phyloP scores from a whole-genome alignment of 30 jellyfish, hydroid and myxozoan species.

The Hydractinia echinata region DNA sequence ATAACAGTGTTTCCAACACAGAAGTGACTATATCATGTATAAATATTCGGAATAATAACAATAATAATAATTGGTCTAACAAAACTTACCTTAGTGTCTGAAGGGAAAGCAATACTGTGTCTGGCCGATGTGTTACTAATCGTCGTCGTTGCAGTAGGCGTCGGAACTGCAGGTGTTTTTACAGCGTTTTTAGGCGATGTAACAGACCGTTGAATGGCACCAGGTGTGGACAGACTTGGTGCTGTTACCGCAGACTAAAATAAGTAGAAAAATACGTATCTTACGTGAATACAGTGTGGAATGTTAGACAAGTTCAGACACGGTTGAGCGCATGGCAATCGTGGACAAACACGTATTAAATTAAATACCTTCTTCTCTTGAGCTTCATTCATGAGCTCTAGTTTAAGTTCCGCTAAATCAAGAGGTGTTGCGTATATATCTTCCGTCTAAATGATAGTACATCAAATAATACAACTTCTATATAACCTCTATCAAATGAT shows the following conservation, averaged over 20 bases:
- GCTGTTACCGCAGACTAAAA: constrained; percentile 20
- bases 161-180: constrained; percentile 32
- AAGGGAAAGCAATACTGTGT: constrained; percentile 54
- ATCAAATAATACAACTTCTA: no score
- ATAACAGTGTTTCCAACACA: no score
- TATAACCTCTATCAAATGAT: no score
- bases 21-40: no score
- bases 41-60: no score
- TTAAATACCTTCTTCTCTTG: not conserved
- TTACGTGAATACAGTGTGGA: not conserved
- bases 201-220: constrained; percentile 21
- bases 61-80: not conserved
- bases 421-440: constrained; percentile 90
- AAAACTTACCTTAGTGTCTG: constrained; percentile 34
- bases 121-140: constrained; percentile 5
- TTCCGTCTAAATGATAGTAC: constrained; percentile 55
- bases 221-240: constrained; percentile 25
- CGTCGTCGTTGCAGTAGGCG: constrained; percentile 42
- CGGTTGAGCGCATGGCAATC: constrained; percentile 8
- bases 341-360: not conserved
- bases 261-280: not conserved
- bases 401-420: constrained; percentile 46
- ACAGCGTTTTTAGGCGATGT: constrained; percentile 14
- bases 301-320: not conserved
- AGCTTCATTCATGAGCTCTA: constrained; percentile 39